These are phyloP conservation scores for Sitta europaea DNA, from an alignment of 2,113 vertebrate species.

Conservation along the genomic window DNA sequence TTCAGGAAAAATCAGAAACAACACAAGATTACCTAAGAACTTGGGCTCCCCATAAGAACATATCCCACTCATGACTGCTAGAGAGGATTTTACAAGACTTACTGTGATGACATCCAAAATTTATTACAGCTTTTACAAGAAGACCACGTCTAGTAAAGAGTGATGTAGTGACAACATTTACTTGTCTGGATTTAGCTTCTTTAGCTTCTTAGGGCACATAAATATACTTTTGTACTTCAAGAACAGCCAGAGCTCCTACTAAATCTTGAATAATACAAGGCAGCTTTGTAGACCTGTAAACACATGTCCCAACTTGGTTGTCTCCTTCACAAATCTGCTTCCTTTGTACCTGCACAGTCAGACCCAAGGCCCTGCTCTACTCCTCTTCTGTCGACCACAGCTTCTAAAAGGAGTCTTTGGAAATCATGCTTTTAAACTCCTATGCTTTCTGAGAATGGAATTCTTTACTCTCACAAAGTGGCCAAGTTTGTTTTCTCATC, in stretches of 20 bases:
- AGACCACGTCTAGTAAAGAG: slow-evolving; percentile 14
- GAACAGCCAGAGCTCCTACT: slow-evolving; percentile 2
- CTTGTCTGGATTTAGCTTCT: slow-evolving; percentile 42
- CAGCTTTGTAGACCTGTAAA: slow-evolving; percentile 55
- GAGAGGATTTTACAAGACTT: slow-evolving; percentile 35
- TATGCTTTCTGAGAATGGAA: not conserved
- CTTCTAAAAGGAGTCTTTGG: not conserved
- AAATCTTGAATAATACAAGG: slow-evolving; percentile 39
- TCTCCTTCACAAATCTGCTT: not conserved
- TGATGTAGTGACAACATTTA: slow-evolving; percentile 50
- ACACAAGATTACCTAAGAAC: not conserved
- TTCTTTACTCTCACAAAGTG: not conserved
- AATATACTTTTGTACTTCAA: slow-evolving; percentile 23
- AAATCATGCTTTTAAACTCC: not conserved
- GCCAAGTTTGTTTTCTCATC: not conserved
- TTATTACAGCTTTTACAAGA: slow-evolving; percentile 51
- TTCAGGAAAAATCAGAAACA: not conserved
- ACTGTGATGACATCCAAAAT: slow-evolving; percentile 46
- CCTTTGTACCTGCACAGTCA: not conserved
- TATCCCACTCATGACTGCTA: not conserved
- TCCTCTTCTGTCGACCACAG: not conserved
- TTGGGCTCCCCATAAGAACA: not conserved
- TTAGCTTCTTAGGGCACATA: slow-evolving; percentile 35
- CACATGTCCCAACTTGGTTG: not conserved
- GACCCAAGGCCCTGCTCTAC: not conserved